Evolutionary conservation across 2,113 vertebrate species (phyloP).

Genomic region (Tor tambroides): DNA sequence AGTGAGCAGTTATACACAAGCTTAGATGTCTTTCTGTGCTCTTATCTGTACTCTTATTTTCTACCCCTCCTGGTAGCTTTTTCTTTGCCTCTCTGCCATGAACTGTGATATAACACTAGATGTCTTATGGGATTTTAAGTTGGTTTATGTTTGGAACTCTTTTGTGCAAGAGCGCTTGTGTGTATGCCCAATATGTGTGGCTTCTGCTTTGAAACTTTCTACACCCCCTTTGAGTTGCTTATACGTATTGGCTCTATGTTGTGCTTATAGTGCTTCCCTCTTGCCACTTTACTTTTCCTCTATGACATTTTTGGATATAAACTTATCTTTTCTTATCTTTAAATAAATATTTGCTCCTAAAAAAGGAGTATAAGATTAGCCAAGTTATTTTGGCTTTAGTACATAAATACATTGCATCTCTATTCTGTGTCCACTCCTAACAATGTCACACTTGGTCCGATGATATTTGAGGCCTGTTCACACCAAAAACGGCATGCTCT

Average conservation of each 20-base stretch:
- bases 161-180: conserved; percentile 4
- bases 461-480: neutral
- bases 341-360: neutral
- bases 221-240: neutral
- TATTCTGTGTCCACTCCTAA: neutral
- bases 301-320: neutral
- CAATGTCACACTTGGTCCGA: neutral
- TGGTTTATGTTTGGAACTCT: neutral
- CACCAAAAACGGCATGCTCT: neutral
- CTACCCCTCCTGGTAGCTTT: neutral
- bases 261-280: neutral
- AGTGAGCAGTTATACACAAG: neutral
- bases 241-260: neutral
- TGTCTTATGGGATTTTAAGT: conserved; percentile 8
- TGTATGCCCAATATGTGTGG: neutral
- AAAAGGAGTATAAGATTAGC: neutral
- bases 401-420: neutral
- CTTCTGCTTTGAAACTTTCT: neutral
- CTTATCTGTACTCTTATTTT: neutral
- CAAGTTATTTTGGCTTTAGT: neutral
- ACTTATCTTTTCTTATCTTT: neutral
- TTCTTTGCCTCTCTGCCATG: neutral
- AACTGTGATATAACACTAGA: neutral
- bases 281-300: neutral
- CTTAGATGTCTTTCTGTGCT: conserved; percentile 18